These are phyloP conservation scores for Coregonus ussuriensis DNA, from an alignment of 2,797 vertebrate species.

Conservation along the genomic window DNA sequence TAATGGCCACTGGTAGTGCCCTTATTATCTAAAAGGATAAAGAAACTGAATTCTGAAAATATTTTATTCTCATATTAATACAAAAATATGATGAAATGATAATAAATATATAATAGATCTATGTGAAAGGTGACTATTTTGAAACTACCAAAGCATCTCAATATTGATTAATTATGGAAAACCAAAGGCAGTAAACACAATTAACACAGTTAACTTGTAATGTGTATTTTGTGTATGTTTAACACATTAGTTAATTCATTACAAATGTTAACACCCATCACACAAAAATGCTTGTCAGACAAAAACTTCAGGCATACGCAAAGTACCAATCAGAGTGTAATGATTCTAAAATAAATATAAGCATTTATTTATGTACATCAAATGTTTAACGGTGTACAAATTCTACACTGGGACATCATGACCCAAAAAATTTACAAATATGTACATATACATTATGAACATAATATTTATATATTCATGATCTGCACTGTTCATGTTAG, in stretches of 20 bases:
- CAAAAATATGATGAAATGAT: background rate
- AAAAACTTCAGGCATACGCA: background rate
- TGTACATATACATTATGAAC: constrained; percentile 30
- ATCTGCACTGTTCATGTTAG: constrained; percentile 12
- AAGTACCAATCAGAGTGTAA: constrained; percentile 24
- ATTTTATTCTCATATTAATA: no score
- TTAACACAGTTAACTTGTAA: background rate
- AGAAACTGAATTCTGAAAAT: no score
- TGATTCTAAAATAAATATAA: constrained; percentile 75
- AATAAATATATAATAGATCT: background rate
- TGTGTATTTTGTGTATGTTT: background rate
- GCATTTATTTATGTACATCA: constrained; percentile 64
- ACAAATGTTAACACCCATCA: constrained; percentile 55
- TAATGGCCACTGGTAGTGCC: no score
- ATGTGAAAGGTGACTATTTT: background rate
- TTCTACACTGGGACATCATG: constrained; percentile 35
- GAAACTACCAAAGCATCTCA: background rate
- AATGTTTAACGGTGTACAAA: constrained; percentile 33
- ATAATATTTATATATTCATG: constrained; percentile 66
- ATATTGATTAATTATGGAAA: no score
- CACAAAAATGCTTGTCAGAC: constrained; percentile 13
- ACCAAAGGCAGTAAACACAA: background rate
- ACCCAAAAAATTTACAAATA: constrained; percentile 25
- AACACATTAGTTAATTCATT: background rate
- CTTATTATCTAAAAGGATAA: no score